These are phyloP conservation scores for Lepidochitona cinerea DNA, from an alignment of 2,888 invertebrate genomes.

Conservation along the genomic window DNA sequence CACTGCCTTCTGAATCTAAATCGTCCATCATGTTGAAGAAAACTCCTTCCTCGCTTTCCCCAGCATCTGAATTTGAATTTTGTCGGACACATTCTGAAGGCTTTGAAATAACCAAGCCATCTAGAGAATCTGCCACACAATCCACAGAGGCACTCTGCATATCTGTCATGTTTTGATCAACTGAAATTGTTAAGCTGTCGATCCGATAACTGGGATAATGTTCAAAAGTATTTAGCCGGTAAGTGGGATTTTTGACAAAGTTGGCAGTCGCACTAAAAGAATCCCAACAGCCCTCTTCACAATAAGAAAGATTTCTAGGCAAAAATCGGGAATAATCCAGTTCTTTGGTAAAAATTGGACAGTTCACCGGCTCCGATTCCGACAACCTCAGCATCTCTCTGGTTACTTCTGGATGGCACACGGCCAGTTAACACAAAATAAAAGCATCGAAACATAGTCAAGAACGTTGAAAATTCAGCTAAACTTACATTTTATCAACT, in stretches of 20 bases:
- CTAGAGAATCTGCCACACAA: not conserved
- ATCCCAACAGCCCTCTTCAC: slow-evolving; percentile 52
- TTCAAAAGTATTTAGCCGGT: not conserved
- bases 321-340: slow-evolving; percentile 29
- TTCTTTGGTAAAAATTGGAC: no score
- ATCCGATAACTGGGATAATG: not conserved
- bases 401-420: no score
- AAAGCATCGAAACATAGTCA: no score
- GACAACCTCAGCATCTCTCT: no score
- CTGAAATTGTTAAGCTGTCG: not conserved
- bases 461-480: no score
- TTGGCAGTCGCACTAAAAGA: slow-evolving; percentile 49
- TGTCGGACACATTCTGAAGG: not conserved
- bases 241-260: slow-evolving; percentile 40
- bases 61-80: not conserved
- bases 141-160: not conserved
- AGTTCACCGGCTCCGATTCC: no score
- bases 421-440: no score
- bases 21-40: slow-evolving; percentile 59
- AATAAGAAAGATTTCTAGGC: slow-evolving; percentile 60
- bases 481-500: no score
- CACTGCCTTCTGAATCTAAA: slow-evolving; percentile 31
- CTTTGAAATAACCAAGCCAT: not conserved
- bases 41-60: slow-evolving; percentile 48
- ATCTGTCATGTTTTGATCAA: not conserved